Conservation (phyloP, 2,888 invertebrate species). For the Geophilus truncorum region DNA sequence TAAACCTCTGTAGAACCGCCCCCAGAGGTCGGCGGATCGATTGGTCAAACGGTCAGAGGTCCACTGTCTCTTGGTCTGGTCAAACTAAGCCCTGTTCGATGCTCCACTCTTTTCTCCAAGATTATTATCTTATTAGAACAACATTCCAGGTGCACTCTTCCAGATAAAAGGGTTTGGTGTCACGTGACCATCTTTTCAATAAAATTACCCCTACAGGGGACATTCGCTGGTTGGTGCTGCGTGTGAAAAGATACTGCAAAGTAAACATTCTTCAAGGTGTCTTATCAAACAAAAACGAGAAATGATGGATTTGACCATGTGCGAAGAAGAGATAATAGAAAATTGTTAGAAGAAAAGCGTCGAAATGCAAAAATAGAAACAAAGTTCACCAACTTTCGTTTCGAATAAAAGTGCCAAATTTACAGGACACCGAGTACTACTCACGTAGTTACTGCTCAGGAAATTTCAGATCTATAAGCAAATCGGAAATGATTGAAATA, state of each 20-base stretch:
- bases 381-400: too few relatives aligned
- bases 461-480: too few relatives aligned
- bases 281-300: background rate
- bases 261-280: background rate
- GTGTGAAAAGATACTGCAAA: background rate
- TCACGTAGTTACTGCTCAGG: too few relatives aligned
- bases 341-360: too few relatives aligned
- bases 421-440: too few relatives aligned
- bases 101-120: background rate
- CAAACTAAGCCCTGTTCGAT: background rate
- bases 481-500: too few relatives aligned
- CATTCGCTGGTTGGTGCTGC: too few relatives aligned
- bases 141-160: constrained; percentile 4
- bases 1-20: background rate
- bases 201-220: background rate
- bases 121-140: constrained; percentile 4
- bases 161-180: background rate
- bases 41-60: background rate
- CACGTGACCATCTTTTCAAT: background rate
- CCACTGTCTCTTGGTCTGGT: background rate
- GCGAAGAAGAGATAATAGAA: background rate
- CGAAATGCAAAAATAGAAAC: too few relatives aligned
- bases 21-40: background rate
- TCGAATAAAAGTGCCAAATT: too few relatives aligned
- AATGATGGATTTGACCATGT: background rate